Evolutionary conservation across 2,888 invertebrate species (phyloP), one percentile per base, ranked within the genome.

Genomic region (Morinoia aosen): DNA sequence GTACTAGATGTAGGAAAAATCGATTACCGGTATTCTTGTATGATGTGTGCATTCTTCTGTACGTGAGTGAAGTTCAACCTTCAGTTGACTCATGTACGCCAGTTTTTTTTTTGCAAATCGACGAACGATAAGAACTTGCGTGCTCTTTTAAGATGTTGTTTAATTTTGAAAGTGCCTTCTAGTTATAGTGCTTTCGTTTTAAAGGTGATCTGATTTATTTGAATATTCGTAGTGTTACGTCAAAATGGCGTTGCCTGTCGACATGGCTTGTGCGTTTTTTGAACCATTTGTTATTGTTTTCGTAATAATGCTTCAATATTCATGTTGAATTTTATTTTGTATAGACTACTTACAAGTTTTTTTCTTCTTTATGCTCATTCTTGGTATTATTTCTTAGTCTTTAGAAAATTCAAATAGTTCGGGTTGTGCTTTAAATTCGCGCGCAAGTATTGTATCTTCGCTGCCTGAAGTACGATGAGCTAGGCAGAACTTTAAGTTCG

Each of bases 341-440:
- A 25, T 16, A 10, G 40, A 90, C 40, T 40, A 40, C 33, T 3
- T 12, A 14, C 16, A 90, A 48, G 19, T 90, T 16, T 40, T 40
- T 8, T 40, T 90, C 4, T 10, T 39, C 90, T 40, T 11, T 12
- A 40, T 12, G 16, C 11, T 10, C 10, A 1, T 40, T 0, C 11
- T 40, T 40, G 40, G 14, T 4, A 90, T 40, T 90, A 90, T 39
- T 90, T 39, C 90, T 76, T 90, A 40, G 12, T 39, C 90, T 90
- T 2, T 90, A 14, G 5, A 90, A 12, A 39, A 90, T 93, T 93
- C 57, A 93, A 93, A 93, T 93, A 48, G 57, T 93, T 57, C 57
- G 93, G 48, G 93, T 93, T 33, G 39, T 93, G 56, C 93, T 93
- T 93, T 93, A 93, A 93, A 93, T 93, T 57, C 93, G 93, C 93